These are phyloP conservation scores for Paratrypauchen microcephalus DNA, from an alignment of 2,797 vertebrate genomes.

Conservation along the genomic window DNA sequence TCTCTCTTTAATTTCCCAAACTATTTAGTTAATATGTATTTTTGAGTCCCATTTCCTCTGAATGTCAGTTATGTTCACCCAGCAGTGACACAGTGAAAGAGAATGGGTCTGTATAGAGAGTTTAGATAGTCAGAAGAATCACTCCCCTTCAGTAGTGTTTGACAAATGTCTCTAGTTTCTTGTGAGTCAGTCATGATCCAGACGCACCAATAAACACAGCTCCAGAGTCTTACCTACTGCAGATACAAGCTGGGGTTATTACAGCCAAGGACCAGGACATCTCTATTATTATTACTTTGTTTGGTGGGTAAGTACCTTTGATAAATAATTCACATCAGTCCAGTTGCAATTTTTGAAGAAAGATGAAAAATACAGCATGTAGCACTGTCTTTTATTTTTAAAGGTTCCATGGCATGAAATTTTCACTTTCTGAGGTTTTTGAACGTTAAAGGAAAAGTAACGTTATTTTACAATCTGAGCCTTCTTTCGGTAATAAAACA, in stretches of 20 bases:
- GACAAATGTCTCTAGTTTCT: constrained; percentile 38
- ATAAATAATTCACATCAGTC: background rate
- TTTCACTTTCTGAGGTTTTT: too few relatives aligned
- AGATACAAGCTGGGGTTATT: constrained; percentile 33
- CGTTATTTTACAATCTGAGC: too few relatives aligned
- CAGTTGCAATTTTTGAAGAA: too few relatives aligned
- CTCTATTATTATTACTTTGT: too few relatives aligned
- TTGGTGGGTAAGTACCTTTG: too few relatives aligned
- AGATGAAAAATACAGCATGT: too few relatives aligned
- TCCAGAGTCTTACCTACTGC: constrained; percentile 35
- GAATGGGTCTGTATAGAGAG: background rate
- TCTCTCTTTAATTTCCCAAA: background rate
- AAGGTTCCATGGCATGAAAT: too few relatives aligned
- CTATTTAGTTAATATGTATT: constrained; percentile 7
- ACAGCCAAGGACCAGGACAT: constrained; percentile 1
- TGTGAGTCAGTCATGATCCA: constrained; percentile 32
- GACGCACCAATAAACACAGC: constrained; percentile 34
- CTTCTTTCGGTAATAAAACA: too few relatives aligned
- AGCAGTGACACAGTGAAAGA: constrained; percentile 2
- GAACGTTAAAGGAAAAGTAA: too few relatives aligned
- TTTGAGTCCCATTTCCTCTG: constrained; percentile 7
- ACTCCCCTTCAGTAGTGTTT: constrained; percentile 32
- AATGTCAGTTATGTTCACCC: constrained; percentile 17
- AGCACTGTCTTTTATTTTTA: too few relatives aligned
- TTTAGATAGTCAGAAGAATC: constrained; percentile 25